These are phyloP conservation scores for Pampusana beccarii DNA, from an alignment of 2,113 vertebrate genomes.

Conservation along the genomic window DNA sequence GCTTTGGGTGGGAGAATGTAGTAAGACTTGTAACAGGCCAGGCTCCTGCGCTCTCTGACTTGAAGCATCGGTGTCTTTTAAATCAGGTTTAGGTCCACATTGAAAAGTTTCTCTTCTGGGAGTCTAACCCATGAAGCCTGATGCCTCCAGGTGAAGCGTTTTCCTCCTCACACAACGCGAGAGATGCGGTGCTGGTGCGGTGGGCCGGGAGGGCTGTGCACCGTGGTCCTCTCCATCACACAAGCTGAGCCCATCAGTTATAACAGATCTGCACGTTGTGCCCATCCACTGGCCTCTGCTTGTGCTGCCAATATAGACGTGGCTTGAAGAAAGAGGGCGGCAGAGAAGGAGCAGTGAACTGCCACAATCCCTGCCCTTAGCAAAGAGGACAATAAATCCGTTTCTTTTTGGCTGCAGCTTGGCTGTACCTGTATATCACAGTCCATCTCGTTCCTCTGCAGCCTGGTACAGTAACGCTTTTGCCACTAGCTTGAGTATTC, in stretches of 20 bases:
- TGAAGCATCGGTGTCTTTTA: background rate
- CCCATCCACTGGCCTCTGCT: background rate
- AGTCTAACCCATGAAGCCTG: background rate
- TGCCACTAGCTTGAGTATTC: background rate
- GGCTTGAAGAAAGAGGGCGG: background rate
- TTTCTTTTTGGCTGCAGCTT: background rate
- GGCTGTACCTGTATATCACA: background rate
- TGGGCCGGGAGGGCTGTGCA: background rate
- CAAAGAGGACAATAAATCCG: background rate
- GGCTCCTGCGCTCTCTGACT: background rate
- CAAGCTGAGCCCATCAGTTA: background rate
- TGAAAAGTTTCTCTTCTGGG: background rate
- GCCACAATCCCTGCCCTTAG: background rate
- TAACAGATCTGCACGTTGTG: background rate
- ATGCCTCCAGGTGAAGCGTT: background rate
- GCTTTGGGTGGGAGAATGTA: background rate
- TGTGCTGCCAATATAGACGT: accelerated
- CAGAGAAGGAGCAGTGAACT: background rate
- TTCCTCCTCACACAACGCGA: background rate
- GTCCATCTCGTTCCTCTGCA: background rate
- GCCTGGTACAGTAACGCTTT: background rate
- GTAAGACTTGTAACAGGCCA: background rate
- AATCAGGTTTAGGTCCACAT: background rate
- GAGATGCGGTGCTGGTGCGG: background rate
- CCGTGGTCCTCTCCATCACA: background rate